A percentile compares a stretch with the other conserved stretches of the same genome.
Conservation (phyloP, 1,140 invertebrate genomes). For the Musca vetustissima region DNA sequence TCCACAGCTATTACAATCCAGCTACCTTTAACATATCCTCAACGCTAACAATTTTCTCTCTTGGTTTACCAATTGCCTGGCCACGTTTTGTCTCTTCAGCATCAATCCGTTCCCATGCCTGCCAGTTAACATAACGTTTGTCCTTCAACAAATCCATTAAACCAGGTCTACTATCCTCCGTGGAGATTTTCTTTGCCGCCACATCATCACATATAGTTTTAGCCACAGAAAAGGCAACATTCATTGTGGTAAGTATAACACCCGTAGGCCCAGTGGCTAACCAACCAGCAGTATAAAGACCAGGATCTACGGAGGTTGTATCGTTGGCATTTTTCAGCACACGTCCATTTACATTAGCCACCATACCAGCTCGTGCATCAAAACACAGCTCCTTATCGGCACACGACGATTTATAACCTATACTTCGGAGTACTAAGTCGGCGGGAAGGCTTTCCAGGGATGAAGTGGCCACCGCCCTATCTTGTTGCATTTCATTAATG, state of each 20-base stretch:
- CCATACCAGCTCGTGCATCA: constrained; percentile 66
- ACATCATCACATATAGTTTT: constrained; percentile 72
- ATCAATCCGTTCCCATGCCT: constrained; percentile 87
- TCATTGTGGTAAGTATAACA: constrained; percentile 93
- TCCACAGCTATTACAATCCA: constrained; percentile 31
- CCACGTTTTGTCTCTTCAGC: constrained; percentile 71
- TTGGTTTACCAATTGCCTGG: constrained; percentile 71
- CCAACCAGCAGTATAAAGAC: constrained; percentile 93
- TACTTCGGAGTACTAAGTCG: constrained; percentile 76
- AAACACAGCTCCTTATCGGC: constrained; percentile 77
- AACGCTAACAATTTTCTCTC: constrained; percentile 82
- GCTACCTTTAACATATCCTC: constrained; percentile 72
- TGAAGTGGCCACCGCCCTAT: constrained; percentile 64
- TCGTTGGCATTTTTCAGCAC: constrained; percentile 29
- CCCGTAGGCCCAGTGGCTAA: constrained; percentile 86
- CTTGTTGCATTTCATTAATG: constrained; percentile 68
- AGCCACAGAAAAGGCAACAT: constrained; percentile 79
- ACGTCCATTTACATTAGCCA: constrained; percentile 69
- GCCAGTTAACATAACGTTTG: constrained; percentile 72
- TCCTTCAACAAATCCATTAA: constrained; percentile 58
- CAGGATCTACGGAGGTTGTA: constrained; percentile 50
- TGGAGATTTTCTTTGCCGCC: constrained; percentile 46
- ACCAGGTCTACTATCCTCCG: constrained; percentile 61
- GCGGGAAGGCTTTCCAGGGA: constrained; percentile 67
- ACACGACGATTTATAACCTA: constrained; percentile 79